phyloP scores from a whole-genome alignment of 2,797 vertebrate species.

The Acipenser oxyrinchus region DNA sequence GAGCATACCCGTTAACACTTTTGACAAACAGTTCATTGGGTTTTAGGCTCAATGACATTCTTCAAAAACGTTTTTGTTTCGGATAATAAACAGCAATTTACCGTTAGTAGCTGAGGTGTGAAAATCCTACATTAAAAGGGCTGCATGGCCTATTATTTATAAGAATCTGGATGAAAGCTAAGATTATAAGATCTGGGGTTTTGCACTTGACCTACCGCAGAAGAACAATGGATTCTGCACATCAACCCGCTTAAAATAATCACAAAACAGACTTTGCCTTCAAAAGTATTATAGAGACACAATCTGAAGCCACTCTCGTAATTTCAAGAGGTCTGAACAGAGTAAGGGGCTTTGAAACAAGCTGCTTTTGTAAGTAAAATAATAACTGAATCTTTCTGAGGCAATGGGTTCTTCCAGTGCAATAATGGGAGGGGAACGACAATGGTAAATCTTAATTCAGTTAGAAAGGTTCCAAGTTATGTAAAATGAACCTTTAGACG shows the following conservation, averaged over 20 bases:
- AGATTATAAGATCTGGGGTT: constrained; percentile 24
- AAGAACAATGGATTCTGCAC: constrained; percentile 61
- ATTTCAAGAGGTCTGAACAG: constrained; percentile 47
- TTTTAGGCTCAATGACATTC: background rate
- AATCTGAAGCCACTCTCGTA: constrained; percentile 62
- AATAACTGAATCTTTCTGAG: constrained; percentile 51
- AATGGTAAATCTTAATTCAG: constrained; percentile 2
- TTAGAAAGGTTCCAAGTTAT: constrained; percentile 15
- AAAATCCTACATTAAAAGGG: background rate
- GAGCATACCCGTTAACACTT: too few relatives aligned
- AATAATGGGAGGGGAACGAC: constrained; percentile 18
- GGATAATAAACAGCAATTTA: background rate
- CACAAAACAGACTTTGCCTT: constrained; percentile 52
- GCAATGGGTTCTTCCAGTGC: constrained; percentile 55
- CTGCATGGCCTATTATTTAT: constrained; percentile 7
- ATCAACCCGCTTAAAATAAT: constrained; percentile 62
- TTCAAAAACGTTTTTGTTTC: background rate
- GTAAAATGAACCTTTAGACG: constrained; percentile 43
- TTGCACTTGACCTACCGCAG: constrained; percentile 76
- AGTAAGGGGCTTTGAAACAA: constrained; percentile 54
- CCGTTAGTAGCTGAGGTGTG: background rate
- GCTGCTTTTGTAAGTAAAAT: constrained; percentile 47
- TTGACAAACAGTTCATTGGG: background rate
- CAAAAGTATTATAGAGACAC: constrained; percentile 60
- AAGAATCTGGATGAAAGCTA: constrained; percentile 13